phyloP scores from a whole-genome alignment of 2,113 vertebrate genomes.

The Cettia cetti region DNA sequence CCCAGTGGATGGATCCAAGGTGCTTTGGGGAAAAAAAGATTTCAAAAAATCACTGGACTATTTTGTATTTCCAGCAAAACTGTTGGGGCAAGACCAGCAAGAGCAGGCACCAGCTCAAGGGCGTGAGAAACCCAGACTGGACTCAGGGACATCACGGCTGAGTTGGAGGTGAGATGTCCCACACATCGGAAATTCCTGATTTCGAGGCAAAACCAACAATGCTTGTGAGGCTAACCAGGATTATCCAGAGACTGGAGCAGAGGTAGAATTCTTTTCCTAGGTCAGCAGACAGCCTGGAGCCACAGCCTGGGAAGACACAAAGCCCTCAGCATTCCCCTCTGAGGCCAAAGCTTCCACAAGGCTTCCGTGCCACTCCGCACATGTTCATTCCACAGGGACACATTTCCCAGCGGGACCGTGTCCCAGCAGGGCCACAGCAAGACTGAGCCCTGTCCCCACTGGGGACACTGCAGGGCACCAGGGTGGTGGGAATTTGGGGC shows the following conservation, averaged over 20 bases:
- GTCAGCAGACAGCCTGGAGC: background rate
- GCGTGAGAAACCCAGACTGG: background rate
- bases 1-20: background rate
- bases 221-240: background rate
- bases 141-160: rapidly evolving
- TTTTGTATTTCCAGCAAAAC: background rate
- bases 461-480: background rate
- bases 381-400: background rate
- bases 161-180: background rate
- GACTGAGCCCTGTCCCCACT: background rate
- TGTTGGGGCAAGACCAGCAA: background rate
- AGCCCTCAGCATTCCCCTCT: background rate
- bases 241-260: background rate
- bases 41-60: background rate
- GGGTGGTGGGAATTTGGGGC: background rate
- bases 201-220: background rate
- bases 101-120: background rate
- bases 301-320: background rate
- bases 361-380: background rate
- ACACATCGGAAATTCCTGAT: background rate
- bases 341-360: background rate
- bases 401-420: rapidly evolving
- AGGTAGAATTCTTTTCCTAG: too few relatives aligned
- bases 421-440: background rate
- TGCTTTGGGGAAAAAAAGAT: background rate